Base-by-base conservation (phyloP, 2,797 vertebrate species). In the Moxostoma hubbsi region DNA sequence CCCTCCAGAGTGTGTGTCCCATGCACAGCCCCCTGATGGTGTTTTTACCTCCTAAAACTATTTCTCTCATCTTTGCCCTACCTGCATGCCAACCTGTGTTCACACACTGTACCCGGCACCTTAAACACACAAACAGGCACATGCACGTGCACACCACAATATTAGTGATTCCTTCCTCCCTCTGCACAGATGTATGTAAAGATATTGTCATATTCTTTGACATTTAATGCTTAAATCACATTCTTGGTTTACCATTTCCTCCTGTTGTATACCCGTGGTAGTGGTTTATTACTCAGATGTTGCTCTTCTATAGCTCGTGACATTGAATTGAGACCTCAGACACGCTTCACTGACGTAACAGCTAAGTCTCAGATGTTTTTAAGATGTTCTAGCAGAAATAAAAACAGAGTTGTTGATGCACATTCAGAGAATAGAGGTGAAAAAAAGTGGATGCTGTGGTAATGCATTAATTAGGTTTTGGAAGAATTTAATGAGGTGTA, bases 1-100 rank as follows among this genome's bases (percentile, higher is more conserved):
- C 83, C 86, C 85, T 88, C 90, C 83, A 36, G 84, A 85, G 84
- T 90, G 81, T 74, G 57, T 10, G n/a, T 59, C 49, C 64, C 15
- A 11, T 36, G 8, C 75, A 69, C 53, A 69, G 12, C 18, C 64
- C 75, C 15, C 9, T 61, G n/a, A 59, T 9, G 50, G 15, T 16
- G 70, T 6, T 55, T 74, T 70, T 69, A 36, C 16, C 67, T 66
- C 78, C 13, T 65, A 49, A 11, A 49, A 76, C 46, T 78, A 47
- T 49, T 53, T 45, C 64, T 68, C 9, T 76, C 13, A 46, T 72
- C 49, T 77, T n/a, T 73, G 12, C 69, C 49, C 12, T 55, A 70
- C 62, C 74, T 64, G 70, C 82, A 83, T 72, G 73, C n/a, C 61
- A 65, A 36, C 46, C 58, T 65, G 43, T 43, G 11, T 9, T 51